phyloP scores from a whole-genome alignment of 2,113 vertebrate genomes.

The Eudorcas thomsonii region DNA sequence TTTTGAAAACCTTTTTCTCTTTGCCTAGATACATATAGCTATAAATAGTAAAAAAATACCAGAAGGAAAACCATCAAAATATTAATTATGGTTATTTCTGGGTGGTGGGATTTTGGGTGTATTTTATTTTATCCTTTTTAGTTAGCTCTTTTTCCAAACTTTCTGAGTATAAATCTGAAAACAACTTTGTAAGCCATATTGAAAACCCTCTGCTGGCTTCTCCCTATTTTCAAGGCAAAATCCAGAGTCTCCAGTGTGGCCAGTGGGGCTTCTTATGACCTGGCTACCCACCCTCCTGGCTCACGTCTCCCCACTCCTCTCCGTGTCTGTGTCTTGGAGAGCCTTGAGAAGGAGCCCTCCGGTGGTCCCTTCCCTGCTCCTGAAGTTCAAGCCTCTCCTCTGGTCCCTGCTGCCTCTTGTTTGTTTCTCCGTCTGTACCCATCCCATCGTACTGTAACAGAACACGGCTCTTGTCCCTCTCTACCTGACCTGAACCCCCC shows the following conservation, averaged over 20 bases:
- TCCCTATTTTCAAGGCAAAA: not conserved
- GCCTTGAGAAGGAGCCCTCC: not conserved
- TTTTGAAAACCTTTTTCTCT: not conserved
- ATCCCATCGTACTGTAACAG: not conserved
- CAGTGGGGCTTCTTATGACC: not conserved
- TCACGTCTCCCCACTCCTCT: not conserved
- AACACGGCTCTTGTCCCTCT: not conserved
- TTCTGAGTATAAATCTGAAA: not conserved
- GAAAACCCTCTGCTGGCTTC: not conserved
- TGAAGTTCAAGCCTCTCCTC: not conserved
- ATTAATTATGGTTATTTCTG: not conserved
- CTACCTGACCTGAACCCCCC: not conserved
- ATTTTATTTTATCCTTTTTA: constrained; percentile 37
- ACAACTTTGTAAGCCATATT: not conserved
- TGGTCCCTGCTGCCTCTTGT: too few species aligned
- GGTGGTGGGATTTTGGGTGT: not conserved
- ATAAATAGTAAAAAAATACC: constrained; percentile 21
- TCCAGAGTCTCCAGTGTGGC: not conserved
- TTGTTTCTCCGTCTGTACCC: not conserved
- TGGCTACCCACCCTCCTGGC: not conserved
- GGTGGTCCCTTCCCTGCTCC: not conserved
- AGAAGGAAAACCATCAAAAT: constrained; percentile 3
- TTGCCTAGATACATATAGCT: not conserved
- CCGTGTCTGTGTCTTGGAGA: not conserved
- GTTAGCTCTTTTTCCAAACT: not conserved